Conservation (phyloP, 2,113 vertebrate species). For the Chamaea fasciata region DNA sequence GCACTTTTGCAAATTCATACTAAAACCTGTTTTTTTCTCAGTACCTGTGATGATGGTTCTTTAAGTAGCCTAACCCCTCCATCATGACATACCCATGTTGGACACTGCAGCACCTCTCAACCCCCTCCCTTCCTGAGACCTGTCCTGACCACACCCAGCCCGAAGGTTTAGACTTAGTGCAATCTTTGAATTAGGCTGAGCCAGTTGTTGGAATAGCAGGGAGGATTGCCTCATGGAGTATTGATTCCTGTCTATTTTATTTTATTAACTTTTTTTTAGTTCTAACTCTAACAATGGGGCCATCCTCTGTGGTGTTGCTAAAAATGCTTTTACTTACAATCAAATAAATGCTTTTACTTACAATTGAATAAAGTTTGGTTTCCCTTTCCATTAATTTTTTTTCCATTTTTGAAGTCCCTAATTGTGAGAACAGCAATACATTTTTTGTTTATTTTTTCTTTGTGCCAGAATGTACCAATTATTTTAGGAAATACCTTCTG, state of each 20-base stretch:
- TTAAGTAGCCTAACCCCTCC: neutral
- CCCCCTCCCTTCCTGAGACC: neutral
- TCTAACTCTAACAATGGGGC: neutral
- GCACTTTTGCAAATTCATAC: neutral
- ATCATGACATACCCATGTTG: neutral
- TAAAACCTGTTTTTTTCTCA: neutral
- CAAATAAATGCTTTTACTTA: neutral
- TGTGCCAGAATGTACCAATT: neutral
- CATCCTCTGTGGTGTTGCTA: rapidly evolving
- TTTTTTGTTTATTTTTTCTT: neutral
- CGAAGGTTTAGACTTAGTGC: neutral
- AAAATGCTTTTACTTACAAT: neutral
- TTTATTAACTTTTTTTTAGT: neutral
- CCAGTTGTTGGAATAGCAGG: neutral
- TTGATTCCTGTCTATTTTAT: neutral
- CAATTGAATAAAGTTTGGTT: neutral
- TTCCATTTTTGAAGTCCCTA: neutral
- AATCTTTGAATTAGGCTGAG: neutral
- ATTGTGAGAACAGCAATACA: too few relatives aligned
- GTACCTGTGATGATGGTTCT: neutral
- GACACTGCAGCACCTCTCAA: neutral
- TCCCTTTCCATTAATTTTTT: neutral
- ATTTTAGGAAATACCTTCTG: neutral
- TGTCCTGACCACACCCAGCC: too few relatives aligned
- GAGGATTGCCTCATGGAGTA: neutral